phyloP scores from a whole-genome alignment of 2,888 invertebrate genomes.

The Papilio elwesi region DNA sequence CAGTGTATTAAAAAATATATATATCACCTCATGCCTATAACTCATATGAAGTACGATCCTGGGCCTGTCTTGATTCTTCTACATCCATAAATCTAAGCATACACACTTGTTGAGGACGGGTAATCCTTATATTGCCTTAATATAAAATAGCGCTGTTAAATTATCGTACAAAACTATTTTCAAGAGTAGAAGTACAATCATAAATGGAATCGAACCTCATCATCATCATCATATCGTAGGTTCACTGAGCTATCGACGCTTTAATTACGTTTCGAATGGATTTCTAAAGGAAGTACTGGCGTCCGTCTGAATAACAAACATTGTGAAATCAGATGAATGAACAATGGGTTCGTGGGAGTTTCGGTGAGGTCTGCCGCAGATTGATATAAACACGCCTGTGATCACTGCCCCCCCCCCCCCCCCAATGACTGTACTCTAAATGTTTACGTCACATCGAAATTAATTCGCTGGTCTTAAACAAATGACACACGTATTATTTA shows the following conservation, averaged over 20 bases:
- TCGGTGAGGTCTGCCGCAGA: slow-evolving; percentile 57
- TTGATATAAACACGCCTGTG: slow-evolving; percentile 53
- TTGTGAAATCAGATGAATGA: slow-evolving; percentile 17
- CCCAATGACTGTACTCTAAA: slow-evolving; percentile 70
- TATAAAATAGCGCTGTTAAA: no score
- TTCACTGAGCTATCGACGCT: neutral
- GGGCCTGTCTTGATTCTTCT: no score
- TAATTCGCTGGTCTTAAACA: neutral
- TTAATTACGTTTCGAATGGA: neutral
- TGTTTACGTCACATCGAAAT: slow-evolving; percentile 25
- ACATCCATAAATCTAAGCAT: no score
- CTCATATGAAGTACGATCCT: no score
- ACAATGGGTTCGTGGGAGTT: slow-evolving; percentile 57
- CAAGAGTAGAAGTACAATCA: no score
- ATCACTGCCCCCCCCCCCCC: slow-evolving; percentile 67
- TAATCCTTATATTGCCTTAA: no score
- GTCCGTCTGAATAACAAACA: slow-evolving; percentile 6
- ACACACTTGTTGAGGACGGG: no score
- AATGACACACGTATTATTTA: neutral
- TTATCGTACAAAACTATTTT: neutral
- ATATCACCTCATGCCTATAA: no score
- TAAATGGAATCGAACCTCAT: neutral
- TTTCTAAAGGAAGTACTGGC: slow-evolving; percentile 6
- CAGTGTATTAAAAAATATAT: no score
- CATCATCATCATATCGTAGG: neutral